A percentile compares a stretch with the other conserved stretches of the same genome.
Conservation (phyloP, 2,797 vertebrate genomes). For the Esox masquinongy region DNA sequence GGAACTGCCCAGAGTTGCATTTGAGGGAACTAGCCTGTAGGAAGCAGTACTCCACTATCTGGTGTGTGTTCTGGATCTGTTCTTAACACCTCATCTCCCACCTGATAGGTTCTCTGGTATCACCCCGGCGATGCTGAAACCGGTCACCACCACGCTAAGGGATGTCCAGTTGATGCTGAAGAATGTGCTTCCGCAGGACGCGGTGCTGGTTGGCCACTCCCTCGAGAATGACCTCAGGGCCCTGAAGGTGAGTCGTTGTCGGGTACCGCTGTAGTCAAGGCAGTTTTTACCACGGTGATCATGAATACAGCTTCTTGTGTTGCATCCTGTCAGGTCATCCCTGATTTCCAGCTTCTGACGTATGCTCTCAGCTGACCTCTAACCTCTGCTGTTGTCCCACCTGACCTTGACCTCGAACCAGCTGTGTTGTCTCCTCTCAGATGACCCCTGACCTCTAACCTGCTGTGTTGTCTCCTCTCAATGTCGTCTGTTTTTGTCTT, state of each 20-base stretch:
- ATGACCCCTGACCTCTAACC: background rate
- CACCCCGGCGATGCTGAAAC: slow-evolving; percentile 77
- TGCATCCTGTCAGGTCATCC: background rate
- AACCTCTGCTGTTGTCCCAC: background rate
- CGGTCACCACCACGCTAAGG: slow-evolving; percentile 77
- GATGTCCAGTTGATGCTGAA: slow-evolving; percentile 79
- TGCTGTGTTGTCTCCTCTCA: background rate
- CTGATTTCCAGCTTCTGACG: background rate
- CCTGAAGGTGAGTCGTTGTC: slow-evolving; percentile 76
- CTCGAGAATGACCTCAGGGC: slow-evolving; percentile 82
- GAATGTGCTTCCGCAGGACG: slow-evolving; percentile 79
- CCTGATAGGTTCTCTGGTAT: slow-evolving; percentile 85
- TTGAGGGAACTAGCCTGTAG: too few species aligned
- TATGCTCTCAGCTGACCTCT: background rate
- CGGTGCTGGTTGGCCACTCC: slow-evolving; percentile 89
- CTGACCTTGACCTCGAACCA: too few species aligned
- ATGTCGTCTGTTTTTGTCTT: slow-evolving; percentile 18
- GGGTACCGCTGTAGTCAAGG: background rate
- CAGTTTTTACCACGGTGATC: background rate
- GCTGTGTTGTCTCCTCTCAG: background rate
- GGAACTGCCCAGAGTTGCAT: too few species aligned
- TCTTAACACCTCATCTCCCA: background rate
- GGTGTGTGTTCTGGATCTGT: background rate
- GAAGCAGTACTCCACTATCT: too few species aligned
- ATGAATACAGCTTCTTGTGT: background rate